A percentile compares a stretch with the other conserved stretches of the same genome.
Conservation (phyloP, 1,140 invertebrate species). For the Anoplophora glabripennis region DNA sequence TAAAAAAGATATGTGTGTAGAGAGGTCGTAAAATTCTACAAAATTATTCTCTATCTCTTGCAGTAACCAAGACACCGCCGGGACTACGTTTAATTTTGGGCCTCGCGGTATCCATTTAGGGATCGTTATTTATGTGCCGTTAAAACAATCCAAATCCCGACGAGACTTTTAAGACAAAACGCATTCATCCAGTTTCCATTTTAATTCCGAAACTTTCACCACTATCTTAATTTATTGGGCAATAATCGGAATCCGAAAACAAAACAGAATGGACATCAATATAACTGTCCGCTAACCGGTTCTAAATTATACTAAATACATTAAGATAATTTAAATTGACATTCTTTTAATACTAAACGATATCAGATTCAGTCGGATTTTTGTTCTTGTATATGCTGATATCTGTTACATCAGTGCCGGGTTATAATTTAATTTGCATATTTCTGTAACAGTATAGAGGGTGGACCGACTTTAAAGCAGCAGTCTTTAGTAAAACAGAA, state of each 20-base stretch:
- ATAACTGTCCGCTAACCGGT: slow-evolving; percentile 37
- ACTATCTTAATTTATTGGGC: slow-evolving; percentile 43
- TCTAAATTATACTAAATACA: slow-evolving; percentile 37
- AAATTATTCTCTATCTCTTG: no score
- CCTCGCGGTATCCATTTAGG: no score
- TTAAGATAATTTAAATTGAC: slow-evolving; percentile 44
- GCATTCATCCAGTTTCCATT: slow-evolving; percentile 13
- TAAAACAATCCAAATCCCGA: no score
- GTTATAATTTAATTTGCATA: neutral
- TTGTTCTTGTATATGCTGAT: slow-evolving; percentile 15
- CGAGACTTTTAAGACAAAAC: no score
- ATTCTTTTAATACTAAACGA: slow-evolving; percentile 40
- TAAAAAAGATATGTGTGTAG: no score
- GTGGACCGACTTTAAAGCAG: no score
- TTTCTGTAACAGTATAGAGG: no score
- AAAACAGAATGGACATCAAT: slow-evolving; percentile 35
- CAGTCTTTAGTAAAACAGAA: no score
- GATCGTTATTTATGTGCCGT: no score
- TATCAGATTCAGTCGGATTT: slow-evolving; percentile 19
- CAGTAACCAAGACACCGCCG: no score
- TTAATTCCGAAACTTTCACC: slow-evolving; percentile 37
- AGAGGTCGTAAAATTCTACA: no score
- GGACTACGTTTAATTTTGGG: no score
- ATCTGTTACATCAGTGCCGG: slow-evolving; percentile 1
- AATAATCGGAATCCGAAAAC: slow-evolving; percentile 36